Base-by-base conservation (phyloP, 2,113 vertebrate genomes). In the Oreochromis spilurus region DNA sequence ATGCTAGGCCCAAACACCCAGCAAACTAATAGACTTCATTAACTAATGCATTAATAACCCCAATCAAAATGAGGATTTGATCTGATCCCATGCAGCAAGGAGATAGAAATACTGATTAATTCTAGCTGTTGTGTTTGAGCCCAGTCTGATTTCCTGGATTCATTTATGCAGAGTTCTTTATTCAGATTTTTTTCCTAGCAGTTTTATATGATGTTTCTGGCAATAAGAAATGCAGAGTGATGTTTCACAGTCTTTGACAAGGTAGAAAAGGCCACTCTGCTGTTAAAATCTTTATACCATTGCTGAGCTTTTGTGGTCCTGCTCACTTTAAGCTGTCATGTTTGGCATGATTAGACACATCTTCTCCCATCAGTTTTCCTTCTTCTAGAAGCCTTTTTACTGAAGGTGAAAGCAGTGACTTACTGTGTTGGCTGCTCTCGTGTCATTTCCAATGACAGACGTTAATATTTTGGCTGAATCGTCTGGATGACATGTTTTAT, bases 21-120 rank as follows among this genome's bases (percentile, higher is more conserved):
- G 89, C 86, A 86, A 88, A 92, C 92, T 87, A 93, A 94, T 93
- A 84, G 83, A 87, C 85, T 89, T n/a, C n/a, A n/a, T n/a, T n/a
- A n/a, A n/a, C n/a, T n/a, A n/a, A n/a, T n/a, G n/a, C n/a, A n/a
- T n/a, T n/a, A n/a, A n/a, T n/a, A n/a, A n/a, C n/a, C n/a, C n/a
- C n/a, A n/a, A 43, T 92, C 79, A 82, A 67, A 72, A 48, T 5
- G 82, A 81, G 54, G 45, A 82, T 90, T 86, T 81, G 83, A 85
- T 94, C 83, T 52, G 38, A 78, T 57, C n/a, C 4, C 14, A 62
- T 57, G 81, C 31, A 2, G 52, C 79, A 52, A 52, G 14, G 83
- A 50, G 67, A 91, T 75, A 36, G 54, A 87, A 77, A 85, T 91
- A 91, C 86, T 78, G 86, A 90, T 92, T 54, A 81, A 38, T 43